Evolutionary conservation across 2,888 invertebrate species (phyloP).

Genomic region (Lordiphosa fenestrarum): DNA sequence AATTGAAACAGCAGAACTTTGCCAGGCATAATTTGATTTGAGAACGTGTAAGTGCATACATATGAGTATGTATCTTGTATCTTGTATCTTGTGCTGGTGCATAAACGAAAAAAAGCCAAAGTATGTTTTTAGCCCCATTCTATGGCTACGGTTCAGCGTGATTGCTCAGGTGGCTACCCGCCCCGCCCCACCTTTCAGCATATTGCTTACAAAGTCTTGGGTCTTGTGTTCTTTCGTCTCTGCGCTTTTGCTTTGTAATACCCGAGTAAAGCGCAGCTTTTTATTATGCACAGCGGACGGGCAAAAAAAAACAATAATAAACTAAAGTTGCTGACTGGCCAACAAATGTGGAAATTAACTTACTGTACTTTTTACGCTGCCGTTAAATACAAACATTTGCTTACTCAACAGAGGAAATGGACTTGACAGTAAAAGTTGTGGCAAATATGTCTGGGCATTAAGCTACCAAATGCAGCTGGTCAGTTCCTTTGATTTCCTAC

Average conservation of each 20-base stretch:
- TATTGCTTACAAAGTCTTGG: slow-evolving; percentile 67
- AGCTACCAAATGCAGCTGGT: slow-evolving; percentile 29
- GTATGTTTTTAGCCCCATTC: slow-evolving; percentile 46
- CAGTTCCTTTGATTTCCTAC: slow-evolving; percentile 51
- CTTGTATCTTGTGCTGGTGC: slow-evolving; percentile 55
- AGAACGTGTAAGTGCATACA: slow-evolving; percentile 26
- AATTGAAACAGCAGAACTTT: slow-evolving; percentile 3
- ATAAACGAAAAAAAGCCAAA: slow-evolving; percentile 53
- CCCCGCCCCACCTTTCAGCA: slow-evolving; percentile 39
- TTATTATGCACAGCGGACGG: slow-evolving; percentile 57
- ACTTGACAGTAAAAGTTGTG: slow-evolving; percentile 29
- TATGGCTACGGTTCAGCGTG: slow-evolving; percentile 47
- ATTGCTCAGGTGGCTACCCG: slow-evolving; percentile 61
- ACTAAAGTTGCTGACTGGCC: slow-evolving; percentile 33
- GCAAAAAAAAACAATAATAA: slow-evolving; percentile 40
- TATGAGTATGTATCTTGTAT: slow-evolving; percentile 45
- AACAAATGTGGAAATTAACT: slow-evolving; percentile 61
- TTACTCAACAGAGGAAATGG: slow-evolving; percentile 47
- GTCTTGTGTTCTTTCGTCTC: slow-evolving; percentile 44
- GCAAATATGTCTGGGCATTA: slow-evolving; percentile 44
- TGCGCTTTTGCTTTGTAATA: slow-evolving; percentile 48
- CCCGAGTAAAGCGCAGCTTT: slow-evolving; percentile 47
- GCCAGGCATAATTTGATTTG: slow-evolving; percentile 61
- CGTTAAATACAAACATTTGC: slow-evolving; percentile 50
- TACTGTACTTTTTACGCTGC: slow-evolving; percentile 47